Conservation (phyloP, 2,113 vertebrate species). For the Oncorhynchus masou region DNA sequence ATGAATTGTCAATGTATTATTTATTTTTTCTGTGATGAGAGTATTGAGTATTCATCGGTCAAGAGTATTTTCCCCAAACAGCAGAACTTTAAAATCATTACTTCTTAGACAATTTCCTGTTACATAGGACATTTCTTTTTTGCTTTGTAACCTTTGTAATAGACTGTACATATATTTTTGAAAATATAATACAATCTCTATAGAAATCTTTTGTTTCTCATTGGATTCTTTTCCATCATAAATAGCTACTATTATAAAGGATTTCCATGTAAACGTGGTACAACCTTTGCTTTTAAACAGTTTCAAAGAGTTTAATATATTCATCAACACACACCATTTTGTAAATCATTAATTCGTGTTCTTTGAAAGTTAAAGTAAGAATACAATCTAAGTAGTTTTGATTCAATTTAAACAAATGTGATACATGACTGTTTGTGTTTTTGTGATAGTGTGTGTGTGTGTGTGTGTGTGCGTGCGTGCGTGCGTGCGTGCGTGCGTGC, state of each 20-base stretch:
- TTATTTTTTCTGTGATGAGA: slow-evolving; percentile 93
- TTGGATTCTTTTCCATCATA: slow-evolving; percentile 30
- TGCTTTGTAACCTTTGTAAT: slow-evolving; percentile 99
- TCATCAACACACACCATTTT: neutral
- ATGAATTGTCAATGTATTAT: slow-evolving; percentile 88
- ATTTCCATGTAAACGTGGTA: neutral
- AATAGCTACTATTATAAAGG: neutral
- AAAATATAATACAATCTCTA: slow-evolving; percentile 98
- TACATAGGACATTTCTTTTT: slow-evolving; percentile 91
- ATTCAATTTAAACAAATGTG: neutral
- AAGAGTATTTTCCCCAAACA: slow-evolving; percentile 81
- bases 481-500: neutral
- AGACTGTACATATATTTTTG: slow-evolving; percentile 99
- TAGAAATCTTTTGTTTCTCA: slow-evolving; percentile 55
- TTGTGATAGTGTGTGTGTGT: neutral
- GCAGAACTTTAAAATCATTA: slow-evolving; percentile 87
- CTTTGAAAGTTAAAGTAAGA: neutral
- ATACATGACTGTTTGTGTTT: neutral
- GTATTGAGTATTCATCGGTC: slow-evolving; percentile 85
- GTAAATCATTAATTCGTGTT: too few species aligned
- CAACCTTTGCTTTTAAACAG: neutral
- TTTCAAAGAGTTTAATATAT: neutral
- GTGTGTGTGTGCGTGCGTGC: slow-evolving; percentile 4
- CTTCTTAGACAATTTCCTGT: slow-evolving; percentile 84
- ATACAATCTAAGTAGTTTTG: neutral